Base-by-base conservation (phyloP, 2,797 vertebrate genomes). In the Masticophis lateralis region DNA sequence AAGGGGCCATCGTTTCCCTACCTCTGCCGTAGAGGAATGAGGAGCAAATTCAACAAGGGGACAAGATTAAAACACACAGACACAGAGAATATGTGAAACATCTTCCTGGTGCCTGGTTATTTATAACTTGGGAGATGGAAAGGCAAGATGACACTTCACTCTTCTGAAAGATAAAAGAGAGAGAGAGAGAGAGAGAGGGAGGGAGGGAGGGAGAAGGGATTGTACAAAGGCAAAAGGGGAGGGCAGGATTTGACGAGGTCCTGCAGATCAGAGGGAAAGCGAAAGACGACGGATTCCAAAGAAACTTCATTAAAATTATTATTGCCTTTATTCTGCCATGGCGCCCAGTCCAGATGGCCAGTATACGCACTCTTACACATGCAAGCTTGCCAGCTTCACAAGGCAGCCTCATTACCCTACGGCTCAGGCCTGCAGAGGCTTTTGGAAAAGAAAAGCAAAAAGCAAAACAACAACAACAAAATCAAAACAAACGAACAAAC, bases 251-350 rank as follows among this genome's bases (percentile, higher is more conserved):
- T 66, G 69, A 32, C 93, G 18, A 66, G 28, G 63, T 88, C 87
- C 88, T n/a, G 94, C 11, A 61, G 53, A 59, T 13, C 28, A 7
- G 89, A 94, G 60, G 16, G 94, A 90, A 22, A 66, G 74, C 92
- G 91, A 96, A 92, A n/a, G 94, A 97, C 16, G 1, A 74, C 61
- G 7, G 2, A 74, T 37, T 95, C 92, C 94, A 97, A 95, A 94
- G 96, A 96, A 96, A 96, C 94, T 92, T 91, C 90, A 69, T 96
- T 96, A 97, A 96, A 97, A 97, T 93, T 97, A 96, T 98, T 98
- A 98, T 97, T 98, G 98, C 97, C 97, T 98, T 98, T 98, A 98
- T 98, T 98, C 96, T 93, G 90, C 97, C 95, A 97, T 97, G 97
- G 95, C 96, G 94, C 96, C 96, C 95, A 95, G 97, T 96, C 96